phyloP scores from a whole-genome alignment of 2,113 vertebrate species.

The Glaucomys volans region DNA sequence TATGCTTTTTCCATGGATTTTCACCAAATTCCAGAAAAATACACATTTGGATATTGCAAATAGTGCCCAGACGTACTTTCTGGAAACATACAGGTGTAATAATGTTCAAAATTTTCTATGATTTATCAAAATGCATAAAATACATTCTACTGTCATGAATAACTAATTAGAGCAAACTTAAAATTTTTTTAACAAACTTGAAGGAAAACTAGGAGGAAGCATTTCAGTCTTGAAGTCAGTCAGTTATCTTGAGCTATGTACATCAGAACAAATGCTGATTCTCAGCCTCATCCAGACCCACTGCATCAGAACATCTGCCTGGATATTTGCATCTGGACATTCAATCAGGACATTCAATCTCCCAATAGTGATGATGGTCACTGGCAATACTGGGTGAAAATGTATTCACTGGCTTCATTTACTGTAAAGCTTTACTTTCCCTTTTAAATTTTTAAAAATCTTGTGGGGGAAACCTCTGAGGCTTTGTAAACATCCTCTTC shows the following conservation, averaged over 20 bases:
- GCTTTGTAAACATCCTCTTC: background rate
- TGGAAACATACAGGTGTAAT: fast-evolving
- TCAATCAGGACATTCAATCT: fast-evolving
- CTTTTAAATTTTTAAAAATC: background rate
- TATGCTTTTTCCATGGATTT: background rate
- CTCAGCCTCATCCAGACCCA: background rate
- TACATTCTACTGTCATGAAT: too few species aligned
- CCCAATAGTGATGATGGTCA: background rate
- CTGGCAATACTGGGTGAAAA: background rate
- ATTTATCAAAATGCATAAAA: too few species aligned
- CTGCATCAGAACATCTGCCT: background rate
- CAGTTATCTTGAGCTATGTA: background rate
- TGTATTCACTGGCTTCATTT: background rate
- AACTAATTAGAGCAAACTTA: too few species aligned
- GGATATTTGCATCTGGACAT: background rate
- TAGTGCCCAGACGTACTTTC: background rate
- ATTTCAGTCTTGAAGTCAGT: background rate
- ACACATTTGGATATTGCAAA: background rate
- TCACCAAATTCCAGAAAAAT: background rate
- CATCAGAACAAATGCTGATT: background rate
- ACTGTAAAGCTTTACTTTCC: background rate
- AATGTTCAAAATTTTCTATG: background rate
- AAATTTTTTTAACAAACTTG: too few species aligned
- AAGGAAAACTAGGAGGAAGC: background rate
- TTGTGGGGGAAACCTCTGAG: background rate